Evolutionary conservation across 1,140 invertebrate genomes (phyloP).

Genomic region (Diuraphis noxia): DNA sequence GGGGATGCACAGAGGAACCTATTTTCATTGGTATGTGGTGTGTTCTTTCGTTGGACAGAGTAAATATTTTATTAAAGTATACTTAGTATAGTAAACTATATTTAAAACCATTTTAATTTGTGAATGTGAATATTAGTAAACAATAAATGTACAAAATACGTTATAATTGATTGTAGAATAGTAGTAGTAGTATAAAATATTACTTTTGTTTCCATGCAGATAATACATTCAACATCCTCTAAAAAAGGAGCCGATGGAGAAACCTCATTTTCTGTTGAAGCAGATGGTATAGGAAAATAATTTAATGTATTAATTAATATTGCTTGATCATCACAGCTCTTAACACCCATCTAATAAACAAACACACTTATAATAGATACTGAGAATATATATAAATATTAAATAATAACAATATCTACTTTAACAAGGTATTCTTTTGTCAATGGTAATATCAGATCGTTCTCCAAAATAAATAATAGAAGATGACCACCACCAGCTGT

Average conservation of each 20-base stretch:
- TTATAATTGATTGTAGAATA: not conserved
- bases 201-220: slow-evolving; percentile 50
- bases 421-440: slow-evolving; percentile 29
- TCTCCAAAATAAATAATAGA: slow-evolving; percentile 25
- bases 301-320: slow-evolving; percentile 39
- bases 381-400: not conserved
- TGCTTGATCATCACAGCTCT: slow-evolving; percentile 29
- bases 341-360: slow-evolving; percentile 26
- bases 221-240: slow-evolving; percentile 33
- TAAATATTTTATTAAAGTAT: too few species aligned
- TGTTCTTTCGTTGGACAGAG: too few species aligned
- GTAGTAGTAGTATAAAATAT: not conserved
- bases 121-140: not conserved
- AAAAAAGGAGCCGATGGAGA: slow-evolving; percentile 13
- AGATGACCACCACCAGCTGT: slow-evolving; percentile 46
- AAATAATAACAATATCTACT: slow-evolving; percentile 10
- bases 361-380: not conserved
- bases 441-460: slow-evolving; percentile 5
- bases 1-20: too few species aligned
- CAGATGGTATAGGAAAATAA: slow-evolving; percentile 18
- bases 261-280: slow-evolving; percentile 12
- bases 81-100: too few species aligned
- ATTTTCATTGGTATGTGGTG: too few species aligned
- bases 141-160: too few species aligned
- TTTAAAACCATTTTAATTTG: too few species aligned